These are phyloP conservation scores for Sardinella longiceps DNA, from an alignment of 2,797 vertebrate species.

Conservation along the genomic window DNA sequence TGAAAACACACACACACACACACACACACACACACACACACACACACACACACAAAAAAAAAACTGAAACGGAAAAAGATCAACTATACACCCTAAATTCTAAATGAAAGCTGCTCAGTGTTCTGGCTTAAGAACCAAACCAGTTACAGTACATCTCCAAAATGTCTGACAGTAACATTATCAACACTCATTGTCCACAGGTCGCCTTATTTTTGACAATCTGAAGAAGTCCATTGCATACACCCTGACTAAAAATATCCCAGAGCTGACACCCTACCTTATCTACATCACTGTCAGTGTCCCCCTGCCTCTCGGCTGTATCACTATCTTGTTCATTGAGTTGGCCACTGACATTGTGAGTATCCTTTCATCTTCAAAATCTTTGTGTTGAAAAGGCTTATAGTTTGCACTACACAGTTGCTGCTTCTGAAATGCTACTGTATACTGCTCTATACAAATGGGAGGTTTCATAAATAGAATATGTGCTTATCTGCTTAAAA, in stretches of 20 bases:
- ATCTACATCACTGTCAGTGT: constrained; percentile 90
- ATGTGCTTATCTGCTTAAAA: no score
- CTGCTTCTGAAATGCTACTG: no score
- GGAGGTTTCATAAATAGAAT: no score
- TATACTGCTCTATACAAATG: no score
- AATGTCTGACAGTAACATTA: neutral
- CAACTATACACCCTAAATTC: neutral
- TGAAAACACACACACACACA: no score
- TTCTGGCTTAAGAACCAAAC: neutral
- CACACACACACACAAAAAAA: no score
- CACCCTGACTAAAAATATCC: constrained; percentile 89
- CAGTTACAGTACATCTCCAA: no score
- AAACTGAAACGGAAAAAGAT: neutral
- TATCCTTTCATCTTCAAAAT: constrained; percentile 19
- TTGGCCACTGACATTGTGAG: constrained; percentile 90
- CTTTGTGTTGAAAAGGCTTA: neutral
- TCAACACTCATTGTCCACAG: constrained; percentile 54
- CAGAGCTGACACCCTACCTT: constrained; percentile 86
- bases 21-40: no score
- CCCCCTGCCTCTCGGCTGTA: constrained; percentile 87
- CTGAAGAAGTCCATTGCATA: constrained; percentile 91
- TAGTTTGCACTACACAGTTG: neutral
- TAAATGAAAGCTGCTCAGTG: neutral
- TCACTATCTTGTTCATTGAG: constrained; percentile 93
- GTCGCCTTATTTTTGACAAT: constrained; percentile 89